Base-by-base conservation (phyloP, 2,888 invertebrate species). In the Pharmacophagus antenor region DNA sequence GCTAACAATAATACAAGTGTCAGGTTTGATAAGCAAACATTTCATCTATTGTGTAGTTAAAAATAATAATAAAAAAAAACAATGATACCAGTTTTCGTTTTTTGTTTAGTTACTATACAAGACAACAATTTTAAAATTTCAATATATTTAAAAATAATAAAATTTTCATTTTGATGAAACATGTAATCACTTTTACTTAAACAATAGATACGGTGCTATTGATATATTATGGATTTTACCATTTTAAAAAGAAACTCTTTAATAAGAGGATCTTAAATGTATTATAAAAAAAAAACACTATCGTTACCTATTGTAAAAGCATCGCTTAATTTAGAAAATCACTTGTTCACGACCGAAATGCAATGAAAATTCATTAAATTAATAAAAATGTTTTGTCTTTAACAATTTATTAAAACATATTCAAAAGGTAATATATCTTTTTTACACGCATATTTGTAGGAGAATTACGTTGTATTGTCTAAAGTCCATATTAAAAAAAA, bases 341-440 rank as follows among this genome's bases (percentile, higher is more conserved):
- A 37, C 37, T n/a, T 37, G 37, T 37, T 37, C 37, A 37, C 37
- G 37, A 37, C n/a, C 15, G 4, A 4, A 37, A 37, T 37, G 37
- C n/a, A 37, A 37, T 37, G 15, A 37, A n/a, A 31, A 31, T 31
- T 37, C 37, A n/a, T 37, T 3, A n/a, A 2, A 5, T 37, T 37
- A n/a, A 37, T 37, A n/a, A 37, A n/a, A n/a, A 37, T n/a, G n/a
- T n/a, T n/a, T 37, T n/a, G 37, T n/a, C 37, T 37, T 37, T 37
- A 37, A 37, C 15, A 51, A 41, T 37, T 51, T 22, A 21, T 31
- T 37, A 31, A 41, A 52, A 3, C 41, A 52, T 41, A 37, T 37
- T 15, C 37, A 37, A 37, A 3, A 37, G 37, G 15, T 37, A 37
- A 37, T 37, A 37, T n/a, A 37, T 37, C 37, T 37, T 37, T 37